Percentiles rank a stretch among this genome's conserved stretches.
Conservation (phyloP, 92 coral and sea anemone genomes). For the Porites cylindrica region DNA sequence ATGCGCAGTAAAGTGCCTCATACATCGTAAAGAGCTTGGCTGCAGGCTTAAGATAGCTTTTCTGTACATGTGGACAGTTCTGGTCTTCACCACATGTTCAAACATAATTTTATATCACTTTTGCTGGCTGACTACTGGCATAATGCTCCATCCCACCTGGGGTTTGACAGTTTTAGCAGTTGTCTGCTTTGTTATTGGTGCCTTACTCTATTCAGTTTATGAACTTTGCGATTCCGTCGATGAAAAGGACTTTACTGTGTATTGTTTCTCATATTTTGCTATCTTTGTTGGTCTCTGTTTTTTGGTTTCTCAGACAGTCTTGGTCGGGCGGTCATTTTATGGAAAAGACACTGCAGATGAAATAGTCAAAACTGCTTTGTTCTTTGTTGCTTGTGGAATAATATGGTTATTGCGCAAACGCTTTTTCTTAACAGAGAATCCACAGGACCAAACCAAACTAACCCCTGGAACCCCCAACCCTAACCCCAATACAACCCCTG, state of each 20-base stretch:
- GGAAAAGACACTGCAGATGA: constrained; percentile 10
- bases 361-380: not conserved
- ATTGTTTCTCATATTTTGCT: not conserved
- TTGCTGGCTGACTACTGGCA: not conserved
- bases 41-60: too few species aligned
- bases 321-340: constrained; percentile 14
- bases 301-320: not conserved
- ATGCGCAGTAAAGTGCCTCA: not conserved
- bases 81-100: not conserved
- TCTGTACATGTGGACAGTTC: not conserved
- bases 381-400: not conserved
- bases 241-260: not conserved
- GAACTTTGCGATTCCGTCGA: not conserved
- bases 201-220: not conserved
- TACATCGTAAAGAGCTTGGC: too few species aligned
- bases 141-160: constrained; percentile 3
- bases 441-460: too few species aligned
- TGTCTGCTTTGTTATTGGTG: not conserved
- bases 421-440: too few species aligned
- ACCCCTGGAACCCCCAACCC: too few species aligned
- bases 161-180: not conserved
- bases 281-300: constrained; percentile 10
- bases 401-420: not conserved
- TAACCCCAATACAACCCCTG: too few species aligned
- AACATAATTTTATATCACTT: not conserved